Evolutionary conservation across 1,140 invertebrate species (phyloP), one percentile per base, ranked within the genome.

Genomic region (Batillaria attramentaria): DNA sequence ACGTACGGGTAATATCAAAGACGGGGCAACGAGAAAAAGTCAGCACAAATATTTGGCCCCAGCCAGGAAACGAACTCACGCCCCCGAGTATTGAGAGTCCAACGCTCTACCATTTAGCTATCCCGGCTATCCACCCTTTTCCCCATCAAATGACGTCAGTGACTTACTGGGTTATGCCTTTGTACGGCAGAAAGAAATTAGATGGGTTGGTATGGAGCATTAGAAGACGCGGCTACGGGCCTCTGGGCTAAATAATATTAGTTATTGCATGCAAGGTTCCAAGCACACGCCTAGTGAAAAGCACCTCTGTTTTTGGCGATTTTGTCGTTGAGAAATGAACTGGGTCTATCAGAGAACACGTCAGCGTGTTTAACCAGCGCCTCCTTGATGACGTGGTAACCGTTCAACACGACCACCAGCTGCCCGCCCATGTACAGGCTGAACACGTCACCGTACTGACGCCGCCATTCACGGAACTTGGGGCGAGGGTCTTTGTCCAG

Each of bases 401-500:
- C 80, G 79, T 79, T 83, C 16, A 85, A 35, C 5, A 83, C 76
- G n/a, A 85, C 68, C 18, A 75, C 33, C 18, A 80, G 46, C n/a
- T 78, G 75, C 37, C 20, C 46, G 4, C 82, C 82, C 31, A 81
- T 35, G 65, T 81, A 79, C 4, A 84, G 69, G 39, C 70, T 81
- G 80, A 81, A 83, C 13, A 84, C 62, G 70, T 84, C 81, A 8
- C 84, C 84, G 75, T 83, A 84, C 35, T 39, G 66, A 20, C 35
- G 16, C 66, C 66, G 66, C 66, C 66, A 69, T 4, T 2, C 37
- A 13, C 66, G 66, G 66, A 65, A 65, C 10, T 5, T 5, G 13
- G 6, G 6, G 0, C 62, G 6, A 35, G 62, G 62, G 62, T 65
- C 62, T 28, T 31, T 33, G 20, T 54, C 74, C 33, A 85, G 18